Evolutionary conservation across 1,140 invertebrate species (phyloP).

Genomic region (Choristoneura fumiferana): DNA sequence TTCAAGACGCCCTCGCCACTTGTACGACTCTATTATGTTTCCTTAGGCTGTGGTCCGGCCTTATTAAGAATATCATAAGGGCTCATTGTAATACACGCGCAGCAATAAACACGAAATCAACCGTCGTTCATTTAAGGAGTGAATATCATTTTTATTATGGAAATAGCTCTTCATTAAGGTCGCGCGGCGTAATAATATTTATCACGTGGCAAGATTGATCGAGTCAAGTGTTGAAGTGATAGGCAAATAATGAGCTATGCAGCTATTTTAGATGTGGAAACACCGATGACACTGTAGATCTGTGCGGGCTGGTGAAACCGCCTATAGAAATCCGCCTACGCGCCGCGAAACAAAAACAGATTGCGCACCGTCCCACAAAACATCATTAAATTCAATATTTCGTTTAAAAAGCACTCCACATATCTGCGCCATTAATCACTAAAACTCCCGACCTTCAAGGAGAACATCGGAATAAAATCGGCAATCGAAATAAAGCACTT

Average conservation of each 20-base stretch:
- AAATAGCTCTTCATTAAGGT: conserved; percentile 27
- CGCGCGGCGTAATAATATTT: conserved; percentile 24
- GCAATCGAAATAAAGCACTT: conserved; percentile 78
- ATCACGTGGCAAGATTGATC: conserved; percentile 26
- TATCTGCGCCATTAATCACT: conserved; percentile 77
- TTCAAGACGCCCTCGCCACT: background rate
- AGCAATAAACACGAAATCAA: conserved; percentile 47
- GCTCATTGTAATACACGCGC: conserved; percentile 35
- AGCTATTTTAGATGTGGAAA: conserved; percentile 40
- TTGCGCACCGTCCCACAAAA: conserved; percentile 60
- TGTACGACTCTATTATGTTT: conserved; percentile 1
- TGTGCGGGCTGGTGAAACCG: conserved; percentile 24
- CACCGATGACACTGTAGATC: too few species aligned
- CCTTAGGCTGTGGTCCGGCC: conserved; percentile 24
- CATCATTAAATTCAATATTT: conserved; percentile 77
- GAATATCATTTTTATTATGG: conserved; percentile 40
- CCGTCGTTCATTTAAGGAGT: conserved; percentile 30
- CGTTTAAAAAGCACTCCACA: conserved; percentile 76
- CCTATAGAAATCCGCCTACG: conserved; percentile 39
- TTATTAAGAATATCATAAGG: conserved; percentile 45
- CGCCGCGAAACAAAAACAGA: conserved; percentile 53
- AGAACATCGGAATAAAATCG: conserved; percentile 77
- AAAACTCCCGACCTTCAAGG: conserved; percentile 76
- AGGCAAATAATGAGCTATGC: conserved; percentile 31
- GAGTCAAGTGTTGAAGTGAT: conserved; percentile 27